Evolutionary conservation across 2,888 invertebrate species (phyloP).

Genomic region (Marasmarcha lunaedactyla): DNA sequence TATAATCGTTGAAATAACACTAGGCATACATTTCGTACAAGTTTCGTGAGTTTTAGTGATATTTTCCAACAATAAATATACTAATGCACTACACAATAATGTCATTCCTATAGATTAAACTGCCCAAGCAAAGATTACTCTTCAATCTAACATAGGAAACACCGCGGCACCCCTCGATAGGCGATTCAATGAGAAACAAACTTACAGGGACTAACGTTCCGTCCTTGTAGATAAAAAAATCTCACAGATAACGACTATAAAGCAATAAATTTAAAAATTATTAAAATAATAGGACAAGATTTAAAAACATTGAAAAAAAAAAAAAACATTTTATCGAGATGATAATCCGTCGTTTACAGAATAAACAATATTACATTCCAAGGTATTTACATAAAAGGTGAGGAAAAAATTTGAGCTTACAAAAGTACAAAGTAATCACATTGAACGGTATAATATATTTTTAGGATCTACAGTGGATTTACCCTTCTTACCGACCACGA

Average conservation of each 20-base stretch:
- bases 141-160: constrained; percentile 24
- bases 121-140: constrained; percentile 44
- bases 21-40: constrained; percentile 43
- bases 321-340: constrained; percentile 48
- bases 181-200: constrained; percentile 22
- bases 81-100: constrained; percentile 55
- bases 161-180: constrained; percentile 29
- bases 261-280: constrained; percentile 20
- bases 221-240: constrained; percentile 10
- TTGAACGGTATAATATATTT: constrained; percentile 40
- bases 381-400: constrained; percentile 60
- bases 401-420: constrained; percentile 61
- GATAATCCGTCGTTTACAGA: constrained; percentile 51
- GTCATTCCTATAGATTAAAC: constrained; percentile 52
- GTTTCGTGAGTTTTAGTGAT: constrained; percentile 40
- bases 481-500: constrained; percentile 61
- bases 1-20: constrained; percentile 47
- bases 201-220: constrained; percentile 24
- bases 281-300: constrained; percentile 21
- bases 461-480: constrained; percentile 60
- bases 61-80: constrained; percentile 51
- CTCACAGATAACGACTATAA: constrained; percentile 14
- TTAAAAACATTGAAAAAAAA: constrained; percentile 35
- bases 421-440: constrained; percentile 68
- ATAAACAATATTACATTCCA: constrained; percentile 41